Evolutionary conservation across 2,113 vertebrate species (phyloP).

Genomic region (Plestiodon gilberti): DNA sequence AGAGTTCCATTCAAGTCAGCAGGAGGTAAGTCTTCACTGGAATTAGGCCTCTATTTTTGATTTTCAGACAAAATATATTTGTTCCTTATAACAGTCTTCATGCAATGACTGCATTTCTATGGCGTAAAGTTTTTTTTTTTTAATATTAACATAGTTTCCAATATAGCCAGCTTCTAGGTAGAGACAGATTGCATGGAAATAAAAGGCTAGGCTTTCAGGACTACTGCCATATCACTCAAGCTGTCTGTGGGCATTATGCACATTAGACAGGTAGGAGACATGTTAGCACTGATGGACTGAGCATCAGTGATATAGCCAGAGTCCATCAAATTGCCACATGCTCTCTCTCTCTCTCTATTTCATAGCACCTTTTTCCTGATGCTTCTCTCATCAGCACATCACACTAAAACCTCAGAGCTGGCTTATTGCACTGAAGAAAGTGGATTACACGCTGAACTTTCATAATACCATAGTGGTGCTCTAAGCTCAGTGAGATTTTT

Average conservation of each 20-base stretch:
- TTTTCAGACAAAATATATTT: not conserved
- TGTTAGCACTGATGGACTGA: not conserved
- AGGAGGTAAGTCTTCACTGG: not conserved
- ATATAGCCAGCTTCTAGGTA: not conserved
- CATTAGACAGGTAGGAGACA: not conserved
- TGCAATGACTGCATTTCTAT: not conserved
- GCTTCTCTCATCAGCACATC: not conserved
- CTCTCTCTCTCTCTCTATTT: not conserved
- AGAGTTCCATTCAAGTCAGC: not conserved
- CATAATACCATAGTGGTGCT: not conserved
- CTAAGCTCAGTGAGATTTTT: not conserved
- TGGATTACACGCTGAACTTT: not conserved
- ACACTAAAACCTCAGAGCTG: not conserved
- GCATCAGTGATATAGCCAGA: not conserved
- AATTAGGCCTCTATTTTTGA: not conserved
- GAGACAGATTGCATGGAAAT: not conserved
- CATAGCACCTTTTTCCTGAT: not conserved
- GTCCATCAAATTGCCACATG: conserved; percentile 2
- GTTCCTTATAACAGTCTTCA: not conserved
- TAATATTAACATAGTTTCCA: not conserved
- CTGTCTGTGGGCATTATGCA: not conserved
- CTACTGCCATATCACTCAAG: not conserved
- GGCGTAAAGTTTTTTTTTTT: not conserved
- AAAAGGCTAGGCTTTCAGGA: not conserved
- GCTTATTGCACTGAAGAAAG: not conserved